These are phyloP conservation scores for Girardinichthys multiradiatus DNA, from an alignment of 2,113 vertebrate species.

Conservation along the genomic window DNA sequence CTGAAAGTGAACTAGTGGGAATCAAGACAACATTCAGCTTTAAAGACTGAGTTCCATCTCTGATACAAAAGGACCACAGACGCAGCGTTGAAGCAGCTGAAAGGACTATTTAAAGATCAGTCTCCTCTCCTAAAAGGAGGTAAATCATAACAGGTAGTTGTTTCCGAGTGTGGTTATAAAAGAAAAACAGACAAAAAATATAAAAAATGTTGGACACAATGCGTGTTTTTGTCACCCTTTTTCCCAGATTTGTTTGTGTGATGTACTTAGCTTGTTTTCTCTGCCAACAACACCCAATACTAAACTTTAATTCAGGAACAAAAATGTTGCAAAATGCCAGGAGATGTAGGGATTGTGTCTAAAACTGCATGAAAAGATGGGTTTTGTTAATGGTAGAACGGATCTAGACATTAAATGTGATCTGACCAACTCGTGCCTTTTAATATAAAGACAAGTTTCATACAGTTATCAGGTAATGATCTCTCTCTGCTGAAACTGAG, in stretches of 20 bases:
- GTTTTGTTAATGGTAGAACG: slow-evolving; percentile 71
- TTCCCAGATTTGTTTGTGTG: slow-evolving; percentile 56
- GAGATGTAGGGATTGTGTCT: slow-evolving; percentile 43
- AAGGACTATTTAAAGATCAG: slow-evolving; percentile 26
- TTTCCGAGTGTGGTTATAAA: slow-evolving; percentile 40
- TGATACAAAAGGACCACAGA: slow-evolving; percentile 30
- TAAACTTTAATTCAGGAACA: slow-evolving; percentile 74
- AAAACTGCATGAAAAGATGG: slow-evolving; percentile 67
- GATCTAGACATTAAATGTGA: slow-evolving; percentile 76
- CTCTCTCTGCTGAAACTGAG: slow-evolving; percentile 81
- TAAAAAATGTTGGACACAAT: slow-evolving; percentile 27
- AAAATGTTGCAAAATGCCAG: slow-evolving; percentile 61
- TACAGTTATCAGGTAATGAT: slow-evolving; percentile 80
- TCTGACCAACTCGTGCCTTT: slow-evolving; percentile 95
- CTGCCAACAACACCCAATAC: slow-evolving; percentile 57
- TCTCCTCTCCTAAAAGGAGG: slow-evolving; percentile 20
- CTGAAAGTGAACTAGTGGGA: slow-evolving; percentile 13
- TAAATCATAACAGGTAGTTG: slow-evolving; percentile 19
- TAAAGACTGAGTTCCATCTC: slow-evolving; percentile 25
- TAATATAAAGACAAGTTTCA: slow-evolving; percentile 83
- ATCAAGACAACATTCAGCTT: slow-evolving; percentile 31
- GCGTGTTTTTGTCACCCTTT: slow-evolving; percentile 53
- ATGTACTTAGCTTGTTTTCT: slow-evolving; percentile 57
- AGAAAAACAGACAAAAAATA: slow-evolving; percentile 4
- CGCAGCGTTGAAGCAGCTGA: slow-evolving; percentile 34